A percentile compares a stretch with the other conserved stretches of the same genome.
These are phyloP conservation scores for Pelagia noctiluca DNA, from an alignment of 30 jellyfish, hydroid and myxozoan species.

Conservation along the genomic window DNA sequence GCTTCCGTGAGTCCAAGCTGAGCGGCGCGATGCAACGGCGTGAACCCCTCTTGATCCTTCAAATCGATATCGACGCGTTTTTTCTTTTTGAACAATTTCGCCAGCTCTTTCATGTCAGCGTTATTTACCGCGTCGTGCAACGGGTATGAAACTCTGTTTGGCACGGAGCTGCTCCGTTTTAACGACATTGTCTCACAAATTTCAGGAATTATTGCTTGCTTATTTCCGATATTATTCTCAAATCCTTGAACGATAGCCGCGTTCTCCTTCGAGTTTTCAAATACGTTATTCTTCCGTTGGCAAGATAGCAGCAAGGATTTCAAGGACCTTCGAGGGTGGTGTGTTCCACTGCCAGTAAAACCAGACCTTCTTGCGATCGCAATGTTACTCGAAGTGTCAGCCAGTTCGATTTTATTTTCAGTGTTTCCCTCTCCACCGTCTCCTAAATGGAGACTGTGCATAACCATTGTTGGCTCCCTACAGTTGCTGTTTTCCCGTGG, in stretches of 20 bases:
- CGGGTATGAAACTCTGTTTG: slow-evolving; percentile 66
- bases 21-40: slow-evolving; percentile 89
- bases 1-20: slow-evolving; percentile 82
- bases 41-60: slow-evolving; percentile 78
- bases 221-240: not conserved
- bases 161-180: slow-evolving; percentile 80
- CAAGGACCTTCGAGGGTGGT: slow-evolving; percentile 54
- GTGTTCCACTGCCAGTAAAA: slow-evolving; percentile 25
- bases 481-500: slow-evolving; percentile 5
- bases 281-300: slow-evolving; percentile 37
- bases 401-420: not conserved
- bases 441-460: slow-evolving; percentile 5
- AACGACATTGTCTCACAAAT: slow-evolving; percentile 35
- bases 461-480: not conserved
- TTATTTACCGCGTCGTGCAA: slow-evolving; percentile 64
- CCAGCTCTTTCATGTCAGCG: slow-evolving; percentile 56
- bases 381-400: not conserved
- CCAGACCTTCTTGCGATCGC: slow-evolving; percentile 53
- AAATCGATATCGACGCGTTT: slow-evolving; percentile 57
- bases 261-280: not conserved
- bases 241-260: not conserved
- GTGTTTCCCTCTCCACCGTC: not conserved
- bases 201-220: not conserved
- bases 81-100: slow-evolving; percentile 55
- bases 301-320: slow-evolving; percentile 56